phyloP scores from a whole-genome alignment of 92 coral and sea anemone species.

The Anthopleura xanthogrammica region DNA sequence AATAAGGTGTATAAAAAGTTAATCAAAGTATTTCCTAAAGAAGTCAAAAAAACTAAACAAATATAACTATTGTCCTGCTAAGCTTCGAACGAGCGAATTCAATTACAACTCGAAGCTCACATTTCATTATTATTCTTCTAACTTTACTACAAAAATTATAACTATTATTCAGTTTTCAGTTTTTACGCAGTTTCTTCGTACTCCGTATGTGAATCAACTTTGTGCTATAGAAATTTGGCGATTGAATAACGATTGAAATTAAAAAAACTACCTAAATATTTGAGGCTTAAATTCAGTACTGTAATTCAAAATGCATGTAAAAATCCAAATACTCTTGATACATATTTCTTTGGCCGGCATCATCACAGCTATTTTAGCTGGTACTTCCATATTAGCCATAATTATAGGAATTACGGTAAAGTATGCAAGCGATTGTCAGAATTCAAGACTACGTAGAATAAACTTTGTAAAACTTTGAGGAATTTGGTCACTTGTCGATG shows the following conservation, averaged over 20 bases:
- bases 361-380: not conserved
- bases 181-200: not conserved
- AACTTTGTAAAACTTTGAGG: conserved; percentile 7
- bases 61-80: not conserved
- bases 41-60: not conserved
- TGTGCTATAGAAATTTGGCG: not conserved
- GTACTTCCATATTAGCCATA: not conserved
- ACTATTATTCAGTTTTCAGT: not conserved
- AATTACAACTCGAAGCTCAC: not conserved
- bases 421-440: conserved; percentile 5
- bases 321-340: not conserved
- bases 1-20: not conserved
- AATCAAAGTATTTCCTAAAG: conserved; percentile 1
- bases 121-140: not conserved
- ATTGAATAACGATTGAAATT: not conserved
- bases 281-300: not conserved
- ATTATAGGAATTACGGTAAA: not conserved
- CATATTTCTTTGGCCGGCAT: not conserved
- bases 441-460: not conserved
- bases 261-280: not conserved
- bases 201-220: not conserved
- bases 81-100: not conserved
- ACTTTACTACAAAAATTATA: not conserved
- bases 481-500: not conserved
- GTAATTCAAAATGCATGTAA: not conserved